These are phyloP conservation scores for Andrena praecox DNA, from an alignment of 2,888 invertebrate species.

Conservation along the genomic window DNA sequence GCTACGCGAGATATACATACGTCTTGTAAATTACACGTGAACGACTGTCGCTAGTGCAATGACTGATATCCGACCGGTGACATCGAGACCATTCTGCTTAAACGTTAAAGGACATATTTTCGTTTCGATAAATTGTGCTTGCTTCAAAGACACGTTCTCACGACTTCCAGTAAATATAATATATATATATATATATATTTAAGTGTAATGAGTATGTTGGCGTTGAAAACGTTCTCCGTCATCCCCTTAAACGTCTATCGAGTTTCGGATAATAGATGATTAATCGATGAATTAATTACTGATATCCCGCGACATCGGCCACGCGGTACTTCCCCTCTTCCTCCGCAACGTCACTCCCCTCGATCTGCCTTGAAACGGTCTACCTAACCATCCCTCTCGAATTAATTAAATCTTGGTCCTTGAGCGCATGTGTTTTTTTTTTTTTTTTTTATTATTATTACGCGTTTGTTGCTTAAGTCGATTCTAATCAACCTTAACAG, in stretches of 20 bases:
- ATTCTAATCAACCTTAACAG: constrained; percentile 9
- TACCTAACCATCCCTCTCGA: constrained; percentile 38
- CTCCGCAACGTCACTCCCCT: not conserved
- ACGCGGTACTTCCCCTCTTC: not conserved
- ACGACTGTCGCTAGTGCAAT: constrained; percentile 35
- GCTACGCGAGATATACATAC: not conserved
- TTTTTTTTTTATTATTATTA: not conserved
- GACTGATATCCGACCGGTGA: constrained; percentile 44
- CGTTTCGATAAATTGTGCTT: constrained; percentile 28
- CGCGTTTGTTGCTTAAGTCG: constrained; percentile 1
- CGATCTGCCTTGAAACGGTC: constrained; percentile 27
- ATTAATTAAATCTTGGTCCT: constrained; percentile 78
- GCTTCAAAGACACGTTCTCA: constrained; percentile 18
- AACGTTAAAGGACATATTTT: constrained; percentile 44
- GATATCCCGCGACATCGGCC: constrained; percentile 40
- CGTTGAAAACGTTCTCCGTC: constrained; percentile 35
- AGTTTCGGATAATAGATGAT: constrained; percentile 37
- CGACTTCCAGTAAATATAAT: constrained; percentile 23
- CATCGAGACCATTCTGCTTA: constrained; percentile 31
- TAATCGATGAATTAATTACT: constrained; percentile 52
- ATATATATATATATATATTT: constrained; percentile 35
- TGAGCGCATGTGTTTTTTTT: constrained; percentile 60
- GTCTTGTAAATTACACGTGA: not conserved
- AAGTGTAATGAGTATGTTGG: constrained; percentile 61
- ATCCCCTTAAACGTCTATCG: constrained; percentile 21